Percentiles rank a stretch among this genome's conserved stretches.
phyloP scores from a whole-genome alignment of 2,888 invertebrate species.

The Rutpela maculata region DNA sequence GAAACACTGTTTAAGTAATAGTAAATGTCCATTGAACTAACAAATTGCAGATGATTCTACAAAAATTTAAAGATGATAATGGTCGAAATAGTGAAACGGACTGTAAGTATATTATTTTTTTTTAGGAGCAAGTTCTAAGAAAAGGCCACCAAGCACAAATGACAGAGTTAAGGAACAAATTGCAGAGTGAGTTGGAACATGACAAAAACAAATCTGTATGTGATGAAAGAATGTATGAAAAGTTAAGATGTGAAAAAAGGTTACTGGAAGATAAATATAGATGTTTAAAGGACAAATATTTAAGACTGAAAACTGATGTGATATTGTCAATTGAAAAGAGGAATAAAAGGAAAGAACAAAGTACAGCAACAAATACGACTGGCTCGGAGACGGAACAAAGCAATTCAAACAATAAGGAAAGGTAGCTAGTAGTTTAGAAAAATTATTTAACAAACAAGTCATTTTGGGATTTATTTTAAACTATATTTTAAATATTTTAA shows the following conservation, averaged over 20 bases:
- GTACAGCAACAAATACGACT: conserved; percentile 77
- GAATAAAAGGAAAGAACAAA: conserved; percentile 80
- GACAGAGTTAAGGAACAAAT: conserved; percentile 79
- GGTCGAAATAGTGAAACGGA: no score
- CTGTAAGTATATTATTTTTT: conserved; percentile 35
- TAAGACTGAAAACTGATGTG: conserved; percentile 86
- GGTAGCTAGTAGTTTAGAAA: conserved; percentile 53
- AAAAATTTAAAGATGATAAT: neutral
- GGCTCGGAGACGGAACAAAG: conserved; percentile 89
- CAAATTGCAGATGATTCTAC: neutral
- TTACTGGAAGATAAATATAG: conserved; percentile 86
- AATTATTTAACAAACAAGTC: neutral
- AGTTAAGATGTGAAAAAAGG: conserved; percentile 82
- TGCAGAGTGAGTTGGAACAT: conserved; percentile 75
- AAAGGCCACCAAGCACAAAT: conserved; percentile 82
- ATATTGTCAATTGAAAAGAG: conserved; percentile 86
- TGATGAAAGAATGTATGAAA: conserved; percentile 76
- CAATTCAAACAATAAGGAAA: conserved; percentile 79
- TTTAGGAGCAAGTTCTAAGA: conserved; percentile 81
- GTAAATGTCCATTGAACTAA: no score
- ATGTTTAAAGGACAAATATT: conserved; percentile 88
- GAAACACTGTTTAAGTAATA: no score
- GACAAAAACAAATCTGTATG: conserved; percentile 64
- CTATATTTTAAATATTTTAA: neutral
- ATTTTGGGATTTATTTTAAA: neutral